Base-by-base conservation (phyloP, 2,888 invertebrate genomes). In the Cloeon dipterum region DNA sequence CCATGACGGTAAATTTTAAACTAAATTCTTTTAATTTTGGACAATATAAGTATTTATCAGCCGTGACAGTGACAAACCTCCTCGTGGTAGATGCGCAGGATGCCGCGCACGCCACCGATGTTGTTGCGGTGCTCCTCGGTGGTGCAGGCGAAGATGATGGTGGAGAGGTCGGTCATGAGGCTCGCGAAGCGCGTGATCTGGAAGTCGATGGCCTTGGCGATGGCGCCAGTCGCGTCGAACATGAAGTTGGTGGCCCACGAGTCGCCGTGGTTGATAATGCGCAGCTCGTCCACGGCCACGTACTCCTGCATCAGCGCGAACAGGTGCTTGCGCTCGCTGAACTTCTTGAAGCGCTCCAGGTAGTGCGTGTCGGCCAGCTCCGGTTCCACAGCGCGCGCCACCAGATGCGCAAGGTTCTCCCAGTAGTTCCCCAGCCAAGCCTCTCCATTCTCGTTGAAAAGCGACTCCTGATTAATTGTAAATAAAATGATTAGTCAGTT, bases 181-280 rank as follows among this genome's bases (percentile, higher is more conserved):
- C 46, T 44, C 1, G 26, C 23, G 4, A 26, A 34, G 8, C 46
- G 36, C 3, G 44, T 21, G 3, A 47, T 17, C 37, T 48, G 48
- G 26, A 43, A 48, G 29, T 48, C 48, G 2, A 48, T 20, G 25
- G 46, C 37, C 2, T 35, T 34, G 4, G 44, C 43, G 18, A 41
- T 39, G 10, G 35, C 37, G 10, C 33, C 26, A 19, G n/a, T 14
- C 18, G 29, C 29, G 19, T 39, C 39, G 39, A 41, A 42, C 26
- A 42, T 32, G n/a, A 33, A 18, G 29, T 42, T 42, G 34, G 39
- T 39, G 13, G 36, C 35, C 42, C 41, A 41, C 20, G 36, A 37
- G 26, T 42, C 42, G 2, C 42, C 42, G 20, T 41, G 41, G 16
- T 32, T 32, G 5, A 42, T 36, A 11, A 42, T 41, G 5, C 34